These are phyloP conservation scores for Campoletis raptor DNA, from an alignment of 2,888 invertebrate genomes.

Conservation along the genomic window DNA sequence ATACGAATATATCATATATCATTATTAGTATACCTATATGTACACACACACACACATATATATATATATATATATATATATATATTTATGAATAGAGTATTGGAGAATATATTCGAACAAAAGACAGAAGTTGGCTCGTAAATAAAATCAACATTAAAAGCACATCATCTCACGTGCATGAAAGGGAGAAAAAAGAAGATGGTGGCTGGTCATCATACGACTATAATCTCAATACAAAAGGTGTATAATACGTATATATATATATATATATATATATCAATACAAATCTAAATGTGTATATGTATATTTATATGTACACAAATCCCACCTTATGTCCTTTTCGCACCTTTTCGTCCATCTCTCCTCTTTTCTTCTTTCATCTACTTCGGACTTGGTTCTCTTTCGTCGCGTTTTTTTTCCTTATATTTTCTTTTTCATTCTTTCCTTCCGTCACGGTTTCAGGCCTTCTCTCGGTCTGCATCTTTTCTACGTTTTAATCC, in stretches of 20 bases:
- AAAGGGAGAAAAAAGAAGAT: constrained; percentile 59
- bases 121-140: constrained; percentile 70
- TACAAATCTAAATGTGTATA: constrained; percentile 52
- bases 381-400: constrained; percentile 36
- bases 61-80: no score
- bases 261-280: no score
- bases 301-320: constrained; percentile 21
- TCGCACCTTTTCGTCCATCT: constrained; percentile 49
- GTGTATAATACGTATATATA: constrained; percentile 29
- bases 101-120: constrained; percentile 56
- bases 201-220: constrained; percentile 71
- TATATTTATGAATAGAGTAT: constrained; percentile 28
- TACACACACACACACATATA: no score
- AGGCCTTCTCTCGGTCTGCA: constrained; percentile 57
- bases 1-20: constrained; percentile 37
- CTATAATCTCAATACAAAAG: constrained; percentile 72
- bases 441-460: constrained; percentile 56
- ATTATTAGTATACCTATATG: constrained; percentile 18
- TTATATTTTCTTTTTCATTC: constrained; percentile 25
- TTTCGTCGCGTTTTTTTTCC: constrained; percentile 20
- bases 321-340: constrained; percentile 41
- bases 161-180: constrained; percentile 67
- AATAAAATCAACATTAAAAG: constrained; percentile 74
- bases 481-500: constrained; percentile 65
- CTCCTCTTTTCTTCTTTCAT: constrained; percentile 36